Conservation (phyloP, 2,797 vertebrate species). For the Notolabrus celidotus region DNA sequence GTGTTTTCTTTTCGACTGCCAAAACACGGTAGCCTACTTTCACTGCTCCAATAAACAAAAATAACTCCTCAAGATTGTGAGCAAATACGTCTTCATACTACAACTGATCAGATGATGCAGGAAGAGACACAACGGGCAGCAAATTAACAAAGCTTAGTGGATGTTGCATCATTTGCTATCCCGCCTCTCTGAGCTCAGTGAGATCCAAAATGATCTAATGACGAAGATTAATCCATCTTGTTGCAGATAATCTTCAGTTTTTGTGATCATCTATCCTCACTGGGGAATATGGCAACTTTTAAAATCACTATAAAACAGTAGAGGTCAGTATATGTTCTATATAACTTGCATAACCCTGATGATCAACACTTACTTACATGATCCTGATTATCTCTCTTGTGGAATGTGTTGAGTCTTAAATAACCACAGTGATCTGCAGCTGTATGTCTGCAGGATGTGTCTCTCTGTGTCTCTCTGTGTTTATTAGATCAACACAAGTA, state of each 20-base stretch:
- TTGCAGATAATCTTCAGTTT: neutral
- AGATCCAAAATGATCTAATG: neutral
- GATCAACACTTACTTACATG: neutral
- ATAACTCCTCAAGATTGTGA: neutral
- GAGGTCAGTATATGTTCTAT: too few relatives aligned
- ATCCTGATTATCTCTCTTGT: neutral
- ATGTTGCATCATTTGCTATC: conserved; percentile 1
- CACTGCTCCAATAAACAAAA: conserved; percentile 9
- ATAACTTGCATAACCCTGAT: neutral
- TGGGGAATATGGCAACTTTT: neutral
- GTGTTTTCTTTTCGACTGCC: conserved; percentile 37
- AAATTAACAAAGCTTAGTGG: conserved; percentile 2
- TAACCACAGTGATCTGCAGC: neutral
- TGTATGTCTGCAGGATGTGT: neutral
- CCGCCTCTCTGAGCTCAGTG: neutral
- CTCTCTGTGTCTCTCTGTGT: neutral
- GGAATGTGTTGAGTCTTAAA: neutral
- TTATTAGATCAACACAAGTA: conserved; percentile 9
- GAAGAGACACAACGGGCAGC: neutral
- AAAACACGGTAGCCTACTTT: conserved; percentile 16
- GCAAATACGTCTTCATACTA: neutral
- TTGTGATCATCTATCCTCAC: neutral
- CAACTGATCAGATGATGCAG: conserved; percentile 7
- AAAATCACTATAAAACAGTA: too few relatives aligned
- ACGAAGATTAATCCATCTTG: conserved; percentile 6